Evolutionary conservation across 1,140 invertebrate genomes (phyloP).

Genomic region (Drosophila lacertosa): DNA sequence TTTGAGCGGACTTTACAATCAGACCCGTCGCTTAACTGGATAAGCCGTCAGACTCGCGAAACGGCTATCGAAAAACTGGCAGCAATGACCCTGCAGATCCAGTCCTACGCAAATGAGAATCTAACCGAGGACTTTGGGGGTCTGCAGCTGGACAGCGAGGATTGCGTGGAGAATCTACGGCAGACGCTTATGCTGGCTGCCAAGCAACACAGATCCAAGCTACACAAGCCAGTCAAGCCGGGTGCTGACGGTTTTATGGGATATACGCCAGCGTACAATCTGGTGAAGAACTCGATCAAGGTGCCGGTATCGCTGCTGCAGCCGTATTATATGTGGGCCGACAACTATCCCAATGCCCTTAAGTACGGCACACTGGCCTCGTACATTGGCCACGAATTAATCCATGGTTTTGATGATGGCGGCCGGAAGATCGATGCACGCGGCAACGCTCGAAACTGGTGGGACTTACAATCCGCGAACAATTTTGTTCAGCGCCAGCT

Average conservation of each 20-base stretch:
- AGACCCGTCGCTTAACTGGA: slow-evolving; percentile 40
- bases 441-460: slow-evolving; percentile 85
- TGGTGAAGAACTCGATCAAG: slow-evolving; percentile 69
- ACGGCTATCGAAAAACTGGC: slow-evolving; percentile 59
- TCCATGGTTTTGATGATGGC: slow-evolving; percentile 87
- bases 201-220: slow-evolving; percentile 19
- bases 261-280: slow-evolving; percentile 68
- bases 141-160: slow-evolving; percentile 34
- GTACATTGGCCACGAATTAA: slow-evolving; percentile 89
- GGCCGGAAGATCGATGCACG: slow-evolving; percentile 96
- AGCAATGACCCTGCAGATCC: slow-evolving; percentile 63
- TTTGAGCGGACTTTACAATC: slow-evolving; percentile 52
- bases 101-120: slow-evolving; percentile 55
- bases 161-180: slow-evolving; percentile 52
- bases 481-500: slow-evolving; percentile 49
- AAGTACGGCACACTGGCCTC: slow-evolving; percentile 87
- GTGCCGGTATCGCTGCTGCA: slow-evolving; percentile 70
- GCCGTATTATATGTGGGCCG: slow-evolving; percentile 64
- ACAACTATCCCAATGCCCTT: slow-evolving; percentile 69
- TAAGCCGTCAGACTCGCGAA: slow-evolving; percentile 43
- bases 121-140: slow-evolving; percentile 61
- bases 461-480: slow-evolving; percentile 57
- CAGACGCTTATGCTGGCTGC: slow-evolving; percentile 2
- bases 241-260: slow-evolving; percentile 55
- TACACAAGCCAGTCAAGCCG: slow-evolving; percentile 56